These are phyloP conservation scores for Lepus timidus DNA, from an alignment of 2,113 vertebrate species.

Conservation along the genomic window DNA sequence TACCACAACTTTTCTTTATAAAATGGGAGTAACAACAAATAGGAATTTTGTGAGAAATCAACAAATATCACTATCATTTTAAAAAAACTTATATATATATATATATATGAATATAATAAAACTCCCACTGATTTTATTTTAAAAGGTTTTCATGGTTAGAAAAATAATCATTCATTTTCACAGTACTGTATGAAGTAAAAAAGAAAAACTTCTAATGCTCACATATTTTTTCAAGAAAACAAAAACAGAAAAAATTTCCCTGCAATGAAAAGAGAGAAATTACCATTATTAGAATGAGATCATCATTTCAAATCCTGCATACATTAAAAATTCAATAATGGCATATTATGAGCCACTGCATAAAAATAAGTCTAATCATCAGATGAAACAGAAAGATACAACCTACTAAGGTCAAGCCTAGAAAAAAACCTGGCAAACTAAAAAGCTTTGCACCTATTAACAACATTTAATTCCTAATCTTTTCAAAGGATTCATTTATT, in stretches of 20 bases:
- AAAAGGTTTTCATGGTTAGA: not conserved
- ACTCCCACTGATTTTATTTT: not conserved
- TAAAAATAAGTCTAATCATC: not conserved
- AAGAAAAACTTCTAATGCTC: not conserved
- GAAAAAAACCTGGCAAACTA: not conserved
- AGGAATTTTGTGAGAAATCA: not conserved
- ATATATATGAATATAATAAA: too few relatives aligned
- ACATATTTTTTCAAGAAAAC: not conserved
- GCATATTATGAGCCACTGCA: not conserved
- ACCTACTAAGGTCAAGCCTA: not conserved
- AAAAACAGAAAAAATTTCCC: not conserved
- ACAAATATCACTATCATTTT: not conserved
- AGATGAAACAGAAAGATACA: not conserved
- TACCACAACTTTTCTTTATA: not conserved
- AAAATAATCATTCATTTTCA: not conserved
- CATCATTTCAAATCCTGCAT: not conserved
- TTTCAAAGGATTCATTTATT: too few relatives aligned
- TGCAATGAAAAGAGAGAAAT: not conserved
- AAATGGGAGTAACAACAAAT: not conserved
- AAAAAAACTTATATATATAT: not conserved
- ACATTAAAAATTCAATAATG: not conserved
- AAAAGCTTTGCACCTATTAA: not conserved
- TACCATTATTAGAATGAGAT: not conserved
- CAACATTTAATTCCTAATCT: not conserved
- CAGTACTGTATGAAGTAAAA: not conserved